Evolutionary conservation across 92 coral and sea anemone genomes (phyloP).

Genomic region (Palythoa grandis): DNA sequence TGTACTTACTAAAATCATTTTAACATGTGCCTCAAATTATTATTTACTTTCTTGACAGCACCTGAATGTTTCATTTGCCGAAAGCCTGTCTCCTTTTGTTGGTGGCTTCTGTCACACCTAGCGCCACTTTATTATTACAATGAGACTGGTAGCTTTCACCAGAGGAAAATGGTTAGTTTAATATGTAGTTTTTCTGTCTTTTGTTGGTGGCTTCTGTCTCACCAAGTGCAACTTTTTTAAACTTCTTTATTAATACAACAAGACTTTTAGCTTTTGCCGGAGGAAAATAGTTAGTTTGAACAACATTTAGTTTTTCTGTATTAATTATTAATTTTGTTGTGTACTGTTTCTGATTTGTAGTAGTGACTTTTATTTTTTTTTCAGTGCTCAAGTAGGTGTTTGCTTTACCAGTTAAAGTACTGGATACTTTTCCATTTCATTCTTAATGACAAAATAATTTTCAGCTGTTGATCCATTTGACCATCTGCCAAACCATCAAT

Average conservation of each 20-base stretch:
- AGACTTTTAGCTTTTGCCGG: too few species aligned
- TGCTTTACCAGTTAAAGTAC: too few species aligned
- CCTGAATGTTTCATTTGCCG: slow-evolving; percentile 70
- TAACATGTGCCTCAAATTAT: not conserved
- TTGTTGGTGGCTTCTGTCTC: not conserved
- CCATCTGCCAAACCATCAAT: not conserved
- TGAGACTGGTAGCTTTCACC: slow-evolving; percentile 67
- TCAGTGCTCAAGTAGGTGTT: too few species aligned
- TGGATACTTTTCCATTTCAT: not conserved
- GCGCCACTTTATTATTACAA: slow-evolving; percentile 95
- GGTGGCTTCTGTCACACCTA: slow-evolving; percentile 90
- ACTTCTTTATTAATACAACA: too few species aligned
- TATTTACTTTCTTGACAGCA: slow-evolving; percentile 42
- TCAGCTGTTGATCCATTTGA: not conserved
- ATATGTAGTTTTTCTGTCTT: not conserved
- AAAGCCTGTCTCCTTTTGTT: slow-evolving; percentile 74
- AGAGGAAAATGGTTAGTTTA: slow-evolving; percentile 72
- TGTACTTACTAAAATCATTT: not conserved
- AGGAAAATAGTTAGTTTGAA: too few species aligned
- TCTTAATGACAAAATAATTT: not conserved
- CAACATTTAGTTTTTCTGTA: too few species aligned
- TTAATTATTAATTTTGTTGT: too few species aligned
- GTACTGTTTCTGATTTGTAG: too few species aligned
- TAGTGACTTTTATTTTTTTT: too few species aligned
- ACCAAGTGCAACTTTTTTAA: too few species aligned